phyloP scores from a whole-genome alignment of 2,113 vertebrate genomes.

The Ploceus nigricollis region DNA sequence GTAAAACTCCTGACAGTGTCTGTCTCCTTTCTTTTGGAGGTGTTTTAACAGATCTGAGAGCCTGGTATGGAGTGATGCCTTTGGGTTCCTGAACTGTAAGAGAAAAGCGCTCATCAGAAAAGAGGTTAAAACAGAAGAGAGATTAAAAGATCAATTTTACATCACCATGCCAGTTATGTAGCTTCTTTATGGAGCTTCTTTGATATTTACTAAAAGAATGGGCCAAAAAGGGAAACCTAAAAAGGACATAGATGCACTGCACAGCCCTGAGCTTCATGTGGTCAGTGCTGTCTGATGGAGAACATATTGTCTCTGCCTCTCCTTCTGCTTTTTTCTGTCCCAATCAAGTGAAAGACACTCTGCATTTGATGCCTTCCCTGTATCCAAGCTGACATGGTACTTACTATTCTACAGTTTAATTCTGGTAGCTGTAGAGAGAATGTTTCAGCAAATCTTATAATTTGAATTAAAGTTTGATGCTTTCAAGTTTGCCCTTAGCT shows the following conservation, averaged over 20 bases:
- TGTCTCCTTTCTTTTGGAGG: constrained; percentile 85
- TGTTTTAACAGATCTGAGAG: constrained; percentile 84
- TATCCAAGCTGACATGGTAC: not conserved
- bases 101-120: not conserved
- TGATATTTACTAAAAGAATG: not conserved
- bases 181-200: not conserved
- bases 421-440: not conserved
- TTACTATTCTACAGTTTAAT: not conserved
- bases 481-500: not conserved
- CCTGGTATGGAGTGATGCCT: constrained; percentile 79
- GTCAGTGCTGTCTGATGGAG: not conserved
- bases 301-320: not conserved
- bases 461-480: not conserved
- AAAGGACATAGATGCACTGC: not conserved
- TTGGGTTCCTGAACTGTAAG: constrained; percentile 89
- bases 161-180: not conserved
- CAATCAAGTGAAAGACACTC: not conserved
- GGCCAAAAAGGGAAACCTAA: not conserved
- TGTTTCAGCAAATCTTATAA: not conserved
- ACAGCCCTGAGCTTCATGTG: not conserved
- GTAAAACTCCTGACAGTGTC: constrained; percentile 93
- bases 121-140: not conserved
- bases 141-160: not conserved
- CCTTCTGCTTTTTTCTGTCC: not conserved
- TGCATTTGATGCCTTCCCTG: not conserved